Evolutionary conservation across 2,113 vertebrate species (phyloP), one percentile per base, ranked within the genome.

Genomic region (Boulengeromyrus knoepffleri): DNA sequence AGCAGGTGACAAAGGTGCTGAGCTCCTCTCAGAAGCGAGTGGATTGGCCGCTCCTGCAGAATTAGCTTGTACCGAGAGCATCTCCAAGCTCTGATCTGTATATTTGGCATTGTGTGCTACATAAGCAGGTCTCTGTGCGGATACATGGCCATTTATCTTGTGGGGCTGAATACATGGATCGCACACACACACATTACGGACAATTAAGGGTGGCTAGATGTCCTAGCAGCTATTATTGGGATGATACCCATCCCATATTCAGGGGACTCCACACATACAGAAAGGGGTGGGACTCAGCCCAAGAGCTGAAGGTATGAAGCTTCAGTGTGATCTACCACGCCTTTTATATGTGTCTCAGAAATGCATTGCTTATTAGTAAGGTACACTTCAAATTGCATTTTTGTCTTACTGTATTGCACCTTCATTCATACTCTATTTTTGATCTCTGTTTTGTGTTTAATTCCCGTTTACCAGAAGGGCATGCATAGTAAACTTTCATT

Each of bases 11-110:
- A 89, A 27, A 21, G 89, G 83, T 89, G 89, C 36, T 90, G 70
- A 90, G 92, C 90, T 42, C 45, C 89, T 39, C 90, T 90, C 89
- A 89, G 90, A 92, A 92, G 92, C 42, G 70, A 90, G 90, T 90
- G 92, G 77, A 19, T 91, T 92, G 49, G 13, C 6, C 19, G 70
- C n/a, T 91, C 92, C 47, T 39, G 39, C 27, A 91, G 27, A 89
- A 89, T 27, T 21, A 45, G 74, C 66, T 13, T 62, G 92, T 92
- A 93, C 52, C 19, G 0, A 31, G 66, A 58, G 36, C 39, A 42
- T 42, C 36, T 80, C 74, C 36, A 42, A 42, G 36, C 83, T 91
- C 89, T 92, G 91, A 87, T 88, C 88, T 46, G 80, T 36, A 83
- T 88, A 89, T 92, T 92, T 5, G 15, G 6, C 31, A 19, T 19